Percentiles rank a stretch among this genome's conserved stretches.
Evolutionary conservation across 2,113 vertebrate genomes (phyloP).

Genomic region (Labeo catla): DNA sequence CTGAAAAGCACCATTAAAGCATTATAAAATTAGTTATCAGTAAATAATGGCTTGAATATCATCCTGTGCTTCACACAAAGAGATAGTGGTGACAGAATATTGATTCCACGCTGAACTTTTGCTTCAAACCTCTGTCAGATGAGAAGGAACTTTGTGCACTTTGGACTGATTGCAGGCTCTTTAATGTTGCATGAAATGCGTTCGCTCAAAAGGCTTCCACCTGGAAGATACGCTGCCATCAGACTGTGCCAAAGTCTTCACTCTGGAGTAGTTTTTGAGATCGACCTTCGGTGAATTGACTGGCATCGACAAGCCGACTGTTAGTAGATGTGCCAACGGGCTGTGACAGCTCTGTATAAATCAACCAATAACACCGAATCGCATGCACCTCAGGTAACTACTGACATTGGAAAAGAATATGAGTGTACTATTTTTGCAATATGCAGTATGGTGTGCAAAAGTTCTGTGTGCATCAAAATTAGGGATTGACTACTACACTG

Average conservation of each 20-base stretch:
- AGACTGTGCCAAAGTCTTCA: neutral
- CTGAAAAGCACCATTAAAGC: neutral
- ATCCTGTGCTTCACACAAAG: neutral
- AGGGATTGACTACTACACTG: neutral
- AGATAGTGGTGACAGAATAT: neutral
- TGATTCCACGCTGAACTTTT: neutral
- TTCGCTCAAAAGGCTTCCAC: conserved; percentile 13
- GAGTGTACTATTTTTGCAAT: neutral
- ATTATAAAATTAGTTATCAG: neutral
- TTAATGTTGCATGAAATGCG: conserved; percentile 37
- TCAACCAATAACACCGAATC: neutral
- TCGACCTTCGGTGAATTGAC: neutral
- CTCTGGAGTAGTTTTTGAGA: neutral
- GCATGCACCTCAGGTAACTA: neutral
- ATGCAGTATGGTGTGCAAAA: neutral
- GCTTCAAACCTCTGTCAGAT: neutral
- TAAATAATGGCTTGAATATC: neutral
- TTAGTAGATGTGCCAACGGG: neutral
- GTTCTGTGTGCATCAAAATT: neutral
- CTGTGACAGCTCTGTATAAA: neutral
- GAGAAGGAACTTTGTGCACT: conserved; percentile 13
- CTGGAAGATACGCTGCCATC: conserved; percentile 11
- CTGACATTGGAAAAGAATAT: neutral
- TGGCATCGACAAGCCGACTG: conserved; percentile 5
- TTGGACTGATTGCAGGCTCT: conserved; percentile 13